A percentile compares a stretch with the other conserved stretches of the same genome.
These are phyloP conservation scores for Frankliniella intonsa DNA, from an alignment of 2,888 invertebrate species.

Conservation along the genomic window DNA sequence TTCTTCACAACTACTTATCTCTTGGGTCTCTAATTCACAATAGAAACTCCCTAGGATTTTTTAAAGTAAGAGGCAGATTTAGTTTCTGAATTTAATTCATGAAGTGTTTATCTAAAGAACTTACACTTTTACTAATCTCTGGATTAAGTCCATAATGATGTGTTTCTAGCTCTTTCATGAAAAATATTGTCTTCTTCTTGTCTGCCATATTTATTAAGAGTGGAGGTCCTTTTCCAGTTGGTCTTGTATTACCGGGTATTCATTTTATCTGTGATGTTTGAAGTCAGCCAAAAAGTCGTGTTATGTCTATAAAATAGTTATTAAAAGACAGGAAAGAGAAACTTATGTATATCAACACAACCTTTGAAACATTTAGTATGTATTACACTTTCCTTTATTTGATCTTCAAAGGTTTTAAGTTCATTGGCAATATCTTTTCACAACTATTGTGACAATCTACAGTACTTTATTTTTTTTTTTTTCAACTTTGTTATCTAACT, in stretches of 20 bases:
- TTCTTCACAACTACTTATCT: constrained; percentile 76
- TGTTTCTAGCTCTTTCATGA: too few species aligned
- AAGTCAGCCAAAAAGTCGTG: too few species aligned
- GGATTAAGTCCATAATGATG: not conserved
- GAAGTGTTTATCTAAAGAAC: not conserved
- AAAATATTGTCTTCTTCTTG: too few species aligned
- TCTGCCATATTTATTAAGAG: too few species aligned
- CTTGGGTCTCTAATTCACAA: constrained; percentile 75
- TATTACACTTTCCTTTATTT: not conserved
- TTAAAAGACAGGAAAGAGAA: too few species aligned
- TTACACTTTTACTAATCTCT: not conserved
- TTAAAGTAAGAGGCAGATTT: constrained; percentile 79
- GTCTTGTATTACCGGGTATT: too few species aligned
- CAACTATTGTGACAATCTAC: not conserved
- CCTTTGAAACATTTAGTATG: not conserved
- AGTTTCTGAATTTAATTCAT: constrained; percentile 58
- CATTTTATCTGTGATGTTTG: too few species aligned
- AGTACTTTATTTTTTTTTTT: not conserved
- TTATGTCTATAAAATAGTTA: too few species aligned
- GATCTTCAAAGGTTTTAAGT: not conserved
- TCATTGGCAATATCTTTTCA: not conserved
- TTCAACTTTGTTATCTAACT: not conserved
- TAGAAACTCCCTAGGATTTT: constrained; percentile 77
- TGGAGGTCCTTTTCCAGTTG: too few species aligned
- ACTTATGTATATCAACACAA: too few species aligned